Conservation (phyloP, 2,888 invertebrate genomes). For the Drosophila niveifrons region DNA sequence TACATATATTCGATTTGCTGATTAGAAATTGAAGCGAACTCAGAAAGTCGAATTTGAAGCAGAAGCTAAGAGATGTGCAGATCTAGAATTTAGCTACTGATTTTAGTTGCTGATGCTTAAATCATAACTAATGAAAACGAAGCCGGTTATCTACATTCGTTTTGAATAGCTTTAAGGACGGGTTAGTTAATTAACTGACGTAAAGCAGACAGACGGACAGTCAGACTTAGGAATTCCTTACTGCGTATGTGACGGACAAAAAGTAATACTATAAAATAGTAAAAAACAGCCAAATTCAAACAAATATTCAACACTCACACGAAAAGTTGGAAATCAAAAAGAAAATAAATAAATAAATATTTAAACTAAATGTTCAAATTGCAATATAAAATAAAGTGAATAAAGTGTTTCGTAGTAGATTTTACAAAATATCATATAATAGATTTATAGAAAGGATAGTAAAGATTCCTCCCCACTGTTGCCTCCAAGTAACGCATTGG, state of each 20-base stretch:
- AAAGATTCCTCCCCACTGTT: not conserved
- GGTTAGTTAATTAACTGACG: not conserved
- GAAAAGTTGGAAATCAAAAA: not conserved
- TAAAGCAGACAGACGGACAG: slow-evolving; percentile 16
- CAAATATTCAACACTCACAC: slow-evolving; percentile 5
- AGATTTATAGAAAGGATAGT: not conserved
- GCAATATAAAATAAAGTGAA: not conserved
- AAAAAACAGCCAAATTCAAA: not conserved
- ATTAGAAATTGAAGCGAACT: not conserved
- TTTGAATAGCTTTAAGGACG: slow-evolving; percentile 1
- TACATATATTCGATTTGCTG: not conserved
- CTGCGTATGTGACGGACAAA: not conserved
- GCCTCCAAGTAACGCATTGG: slow-evolving; percentile 11
- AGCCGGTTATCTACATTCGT: not conserved
- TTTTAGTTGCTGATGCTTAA: not conserved
- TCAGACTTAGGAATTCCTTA: not conserved
- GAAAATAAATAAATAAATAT: not conserved
- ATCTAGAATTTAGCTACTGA: not conserved
- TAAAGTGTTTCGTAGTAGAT: not conserved
- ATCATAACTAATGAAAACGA: not conserved
- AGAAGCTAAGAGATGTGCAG: not conserved
- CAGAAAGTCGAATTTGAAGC: slow-evolving; percentile 1
- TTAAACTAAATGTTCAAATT: not conserved
- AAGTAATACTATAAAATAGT: not conserved
- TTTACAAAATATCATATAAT: not conserved